Evolutionary conservation across 2,888 invertebrate species (phyloP).

Genomic region (Luperina testacea): DNA sequence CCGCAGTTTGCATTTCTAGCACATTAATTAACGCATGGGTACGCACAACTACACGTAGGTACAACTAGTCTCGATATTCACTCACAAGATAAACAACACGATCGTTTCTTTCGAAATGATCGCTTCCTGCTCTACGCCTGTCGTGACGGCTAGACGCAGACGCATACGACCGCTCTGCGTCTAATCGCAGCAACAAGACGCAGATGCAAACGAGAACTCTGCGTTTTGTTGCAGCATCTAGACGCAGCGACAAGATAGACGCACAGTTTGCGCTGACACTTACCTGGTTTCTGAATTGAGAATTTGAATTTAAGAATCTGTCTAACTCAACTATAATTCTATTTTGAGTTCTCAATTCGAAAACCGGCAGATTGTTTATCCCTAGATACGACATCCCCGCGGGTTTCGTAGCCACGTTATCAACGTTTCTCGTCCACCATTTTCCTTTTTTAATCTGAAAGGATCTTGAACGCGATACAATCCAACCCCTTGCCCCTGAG

Average conservation of each 20-base stretch:
- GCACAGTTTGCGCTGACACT: neutral
- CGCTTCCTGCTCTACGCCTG: too few species aligned
- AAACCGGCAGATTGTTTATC: neutral
- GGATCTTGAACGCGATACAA: constrained; percentile 34
- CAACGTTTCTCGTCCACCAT: constrained; percentile 27
- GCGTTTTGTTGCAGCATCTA: neutral
- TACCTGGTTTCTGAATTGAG: neutral
- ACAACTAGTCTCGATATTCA: neutral
- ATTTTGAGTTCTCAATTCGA: neutral
- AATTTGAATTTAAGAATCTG: neutral
- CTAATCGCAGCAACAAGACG: neutral
- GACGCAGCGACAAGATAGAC: neutral
- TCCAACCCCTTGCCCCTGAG: constrained; percentile 15
- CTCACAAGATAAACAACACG: too few species aligned
- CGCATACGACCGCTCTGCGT: neutral
- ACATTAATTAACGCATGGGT: constrained; percentile 95
- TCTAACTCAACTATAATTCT: neutral
- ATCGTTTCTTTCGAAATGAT: too few species aligned
- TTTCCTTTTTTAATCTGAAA: constrained; percentile 41
- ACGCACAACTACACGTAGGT: neutral
- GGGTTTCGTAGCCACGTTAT: constrained; percentile 4
- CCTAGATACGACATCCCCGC: neutral
- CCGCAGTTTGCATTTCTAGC: constrained; percentile 94
- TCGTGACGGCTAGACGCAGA: neutral
- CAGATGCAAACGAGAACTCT: neutral